Percentiles rank a stretch among this genome's conserved stretches.
These are phyloP conservation scores for Trachops cirrhosus DNA, from an alignment of 2,797 vertebrate genomes.

Conservation along the genomic window DNA sequence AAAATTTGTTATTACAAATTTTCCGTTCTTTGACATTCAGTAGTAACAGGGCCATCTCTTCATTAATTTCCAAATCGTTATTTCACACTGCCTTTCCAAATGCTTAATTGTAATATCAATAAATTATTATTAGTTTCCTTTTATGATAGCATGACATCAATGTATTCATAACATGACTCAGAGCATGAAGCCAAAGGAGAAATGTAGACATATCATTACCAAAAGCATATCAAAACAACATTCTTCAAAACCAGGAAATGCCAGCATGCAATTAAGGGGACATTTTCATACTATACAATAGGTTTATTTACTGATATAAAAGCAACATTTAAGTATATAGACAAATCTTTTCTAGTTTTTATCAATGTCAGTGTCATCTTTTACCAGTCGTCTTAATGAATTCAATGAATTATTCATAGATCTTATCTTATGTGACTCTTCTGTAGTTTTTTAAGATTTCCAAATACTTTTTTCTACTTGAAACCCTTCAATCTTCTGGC, in stretches of 20 bases:
- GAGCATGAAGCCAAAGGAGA: neutral
- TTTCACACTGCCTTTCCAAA: slow-evolving; percentile 34
- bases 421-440: neutral
- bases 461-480: neutral
- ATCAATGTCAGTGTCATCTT: neutral
- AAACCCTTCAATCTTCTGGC: neutral
- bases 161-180: slow-evolving; percentile 15
- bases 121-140: slow-evolving; percentile 22
- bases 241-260: neutral
- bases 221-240: neutral
- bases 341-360: neutral
- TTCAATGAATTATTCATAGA: neutral
- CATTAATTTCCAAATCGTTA: slow-evolving; percentile 35
- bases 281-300: neutral
- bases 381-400: neutral
- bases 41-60: neutral
- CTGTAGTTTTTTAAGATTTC: neutral
- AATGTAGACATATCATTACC: neutral
- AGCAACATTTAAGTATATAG: neutral
- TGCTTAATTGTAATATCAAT: neutral
- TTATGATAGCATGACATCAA: neutral
- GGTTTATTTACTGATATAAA: neutral
- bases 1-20: slow-evolving; percentile 10
- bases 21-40: neutral
- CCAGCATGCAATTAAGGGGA: neutral